phyloP scores from a whole-genome alignment of 1,140 invertebrate genomes.

The Cylas formicarius region DNA sequence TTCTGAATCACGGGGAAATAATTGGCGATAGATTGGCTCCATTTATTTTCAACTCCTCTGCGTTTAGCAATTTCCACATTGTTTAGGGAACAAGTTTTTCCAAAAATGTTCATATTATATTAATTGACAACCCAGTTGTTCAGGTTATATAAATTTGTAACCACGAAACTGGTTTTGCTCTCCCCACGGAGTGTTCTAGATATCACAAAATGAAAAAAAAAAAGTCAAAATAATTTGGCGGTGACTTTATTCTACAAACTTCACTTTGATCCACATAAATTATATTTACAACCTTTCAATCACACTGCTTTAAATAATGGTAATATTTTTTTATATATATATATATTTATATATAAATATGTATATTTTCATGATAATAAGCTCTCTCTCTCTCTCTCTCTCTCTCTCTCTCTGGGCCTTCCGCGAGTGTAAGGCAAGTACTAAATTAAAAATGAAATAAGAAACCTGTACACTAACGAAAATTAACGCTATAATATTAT shows the following conservation, averaged over 20 bases:
- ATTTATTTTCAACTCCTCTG: no score
- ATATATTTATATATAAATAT: slow-evolving; percentile 32
- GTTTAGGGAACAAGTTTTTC: no score
- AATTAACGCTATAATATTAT: no score
- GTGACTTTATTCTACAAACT: slow-evolving; percentile 41
- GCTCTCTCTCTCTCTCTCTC: slow-evolving; percentile 15
- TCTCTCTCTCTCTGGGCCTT: slow-evolving; percentile 32
- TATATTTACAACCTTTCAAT: slow-evolving; percentile 42
- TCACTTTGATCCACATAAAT: slow-evolving; percentile 43
- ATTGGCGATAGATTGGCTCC: no score
- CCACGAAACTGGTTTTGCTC: no score
- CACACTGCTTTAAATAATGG: slow-evolving; percentile 40
- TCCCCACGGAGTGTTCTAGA: background rate
- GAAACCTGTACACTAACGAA: background rate
- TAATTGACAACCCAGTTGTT: no score
- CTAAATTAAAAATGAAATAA: slow-evolving; percentile 1
- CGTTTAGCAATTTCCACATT: no score
- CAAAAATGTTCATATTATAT: no score
- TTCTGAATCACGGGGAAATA: no score
- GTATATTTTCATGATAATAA: slow-evolving; percentile 34
- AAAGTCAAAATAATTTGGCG: slow-evolving; percentile 26
- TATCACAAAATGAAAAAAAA: slow-evolving; percentile 3
- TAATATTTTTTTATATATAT: slow-evolving; percentile 36
- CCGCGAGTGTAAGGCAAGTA: slow-evolving; percentile 21
- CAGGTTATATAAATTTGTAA: no score